A percentile compares a stretch with the other conserved stretches of the same genome.
Evolutionary conservation across 1,140 invertebrate species (phyloP).

Genomic region (Polyergus mexicanus): DNA sequence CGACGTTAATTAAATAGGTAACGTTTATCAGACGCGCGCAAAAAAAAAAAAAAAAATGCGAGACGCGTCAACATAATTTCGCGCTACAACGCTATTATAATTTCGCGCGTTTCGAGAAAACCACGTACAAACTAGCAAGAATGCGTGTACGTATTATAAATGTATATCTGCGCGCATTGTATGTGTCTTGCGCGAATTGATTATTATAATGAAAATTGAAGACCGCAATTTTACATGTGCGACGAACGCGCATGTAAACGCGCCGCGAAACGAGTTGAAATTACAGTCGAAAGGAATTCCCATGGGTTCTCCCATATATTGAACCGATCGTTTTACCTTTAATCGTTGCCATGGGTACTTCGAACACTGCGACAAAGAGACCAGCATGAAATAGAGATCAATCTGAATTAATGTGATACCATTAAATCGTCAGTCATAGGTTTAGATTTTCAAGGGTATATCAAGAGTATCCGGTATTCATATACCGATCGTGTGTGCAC

Average conservation of each 20-base stretch:
- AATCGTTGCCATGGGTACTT: conserved; percentile 76
- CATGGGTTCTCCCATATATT: conserved; percentile 72
- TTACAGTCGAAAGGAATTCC: conserved; percentile 76
- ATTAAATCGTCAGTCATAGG: conserved; percentile 69
- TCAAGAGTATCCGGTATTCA: conserved; percentile 40
- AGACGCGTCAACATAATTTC: conserved; percentile 30
- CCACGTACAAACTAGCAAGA: neutral
- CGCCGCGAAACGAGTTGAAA: conserved; percentile 63
- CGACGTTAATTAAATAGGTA: conserved; percentile 42
- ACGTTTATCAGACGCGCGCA: conserved; percentile 15
- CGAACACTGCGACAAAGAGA: conserved; percentile 76
- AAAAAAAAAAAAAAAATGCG: conserved; percentile 40
- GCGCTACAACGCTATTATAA: conserved; percentile 31
- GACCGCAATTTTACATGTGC: conserved; percentile 63
- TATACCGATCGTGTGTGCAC: conserved; percentile 28
- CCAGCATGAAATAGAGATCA: conserved; percentile 76
- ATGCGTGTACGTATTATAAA: neutral
- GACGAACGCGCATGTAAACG: conserved; percentile 34
- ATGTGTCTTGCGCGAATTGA: conserved; percentile 25
- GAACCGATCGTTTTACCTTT: conserved; percentile 76
- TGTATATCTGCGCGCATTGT: neutral
- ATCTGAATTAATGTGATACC: conserved; percentile 73
- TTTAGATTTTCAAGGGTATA: conserved; percentile 57
- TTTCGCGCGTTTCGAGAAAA: conserved; percentile 48
- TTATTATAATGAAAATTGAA: conserved; percentile 60